phyloP scores from a whole-genome alignment of 2,797 vertebrate species.

The Sebastes oblongus region DNA sequence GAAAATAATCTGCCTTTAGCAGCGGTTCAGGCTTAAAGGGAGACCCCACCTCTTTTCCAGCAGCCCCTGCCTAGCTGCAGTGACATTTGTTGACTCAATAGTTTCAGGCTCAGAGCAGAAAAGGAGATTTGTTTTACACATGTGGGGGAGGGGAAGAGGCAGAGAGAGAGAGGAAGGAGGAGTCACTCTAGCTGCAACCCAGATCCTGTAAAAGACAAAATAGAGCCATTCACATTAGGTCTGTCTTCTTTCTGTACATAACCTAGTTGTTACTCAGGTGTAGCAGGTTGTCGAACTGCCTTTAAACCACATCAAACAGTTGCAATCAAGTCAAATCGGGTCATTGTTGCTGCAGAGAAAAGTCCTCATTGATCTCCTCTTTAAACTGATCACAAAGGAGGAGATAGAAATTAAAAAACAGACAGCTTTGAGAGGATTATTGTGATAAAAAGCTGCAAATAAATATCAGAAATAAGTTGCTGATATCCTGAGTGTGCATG shows the following conservation, averaged over 20 bases:
- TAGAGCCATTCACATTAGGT: conserved; percentile 12
- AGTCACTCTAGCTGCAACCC: conserved; percentile 54
- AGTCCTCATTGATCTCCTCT: not conserved
- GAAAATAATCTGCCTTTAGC: conserved; percentile 80
- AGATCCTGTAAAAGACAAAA: conserved; percentile 54
- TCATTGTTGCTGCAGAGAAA: not conserved
- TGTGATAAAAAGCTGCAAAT: not conserved
- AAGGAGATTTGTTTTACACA: conserved; percentile 84
- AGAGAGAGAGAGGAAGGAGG: conserved; percentile 51
- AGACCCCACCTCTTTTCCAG: conserved; percentile 74
- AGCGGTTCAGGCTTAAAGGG: conserved; percentile 73
- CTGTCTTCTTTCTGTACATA: conserved; percentile 9
- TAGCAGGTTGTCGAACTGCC: not conserved
- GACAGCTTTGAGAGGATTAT: not conserved
- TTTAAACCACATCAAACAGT: not conserved
- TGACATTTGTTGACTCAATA: conserved; percentile 88
- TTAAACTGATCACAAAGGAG: not conserved
- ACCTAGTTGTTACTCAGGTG: not conserved
- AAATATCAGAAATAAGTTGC: not conserved
- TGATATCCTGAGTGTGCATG: not conserved
- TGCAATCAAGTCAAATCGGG: not conserved
- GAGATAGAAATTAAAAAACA: not conserved
- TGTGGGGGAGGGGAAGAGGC: conserved; percentile 74
- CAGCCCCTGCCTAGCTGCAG: conserved; percentile 67
- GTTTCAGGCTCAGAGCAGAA: conserved; percentile 81